phyloP scores from a whole-genome alignment of 1,140 invertebrate species.

The Microplitis demolitor region DNA sequence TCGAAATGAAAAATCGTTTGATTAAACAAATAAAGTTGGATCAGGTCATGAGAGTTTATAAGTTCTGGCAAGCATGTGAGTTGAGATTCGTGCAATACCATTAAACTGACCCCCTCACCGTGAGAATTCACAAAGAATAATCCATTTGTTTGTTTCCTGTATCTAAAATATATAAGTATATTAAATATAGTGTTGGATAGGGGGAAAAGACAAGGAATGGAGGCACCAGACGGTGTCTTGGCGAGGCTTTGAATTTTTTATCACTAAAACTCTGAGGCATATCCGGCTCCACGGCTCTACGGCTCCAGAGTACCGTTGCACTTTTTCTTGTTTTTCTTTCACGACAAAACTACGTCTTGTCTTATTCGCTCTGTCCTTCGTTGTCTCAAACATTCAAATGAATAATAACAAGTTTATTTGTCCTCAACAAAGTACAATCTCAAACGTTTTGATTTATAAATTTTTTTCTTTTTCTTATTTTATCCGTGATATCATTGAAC shows the following conservation, averaged over 20 bases:
- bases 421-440: not conserved
- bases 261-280: not conserved
- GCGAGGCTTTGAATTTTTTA: conserved; percentile 1
- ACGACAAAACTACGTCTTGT: not conserved
- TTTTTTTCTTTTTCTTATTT: not conserved
- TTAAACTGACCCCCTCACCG: not conserved
- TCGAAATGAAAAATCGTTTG: not conserved
- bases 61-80: not conserved
- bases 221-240: not conserved
- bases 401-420: not conserved
- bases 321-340: not conserved
- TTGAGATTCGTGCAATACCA: not conserved
- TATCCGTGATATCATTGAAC: not conserved
- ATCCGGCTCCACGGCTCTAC: not conserved
- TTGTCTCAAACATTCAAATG: not conserved
- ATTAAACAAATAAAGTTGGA: not conserved
- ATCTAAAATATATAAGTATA: not conserved
- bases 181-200: no score
- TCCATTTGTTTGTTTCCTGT: conserved; percentile 17
- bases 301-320: not conserved
- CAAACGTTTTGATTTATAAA: not conserved
- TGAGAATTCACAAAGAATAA: conserved; percentile 7
- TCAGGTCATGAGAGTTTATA: not conserved
- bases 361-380: not conserved
- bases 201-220: not conserved